Conservation (phyloP, 2,888 invertebrate genomes). For the Synergus itoensis region DNA sequence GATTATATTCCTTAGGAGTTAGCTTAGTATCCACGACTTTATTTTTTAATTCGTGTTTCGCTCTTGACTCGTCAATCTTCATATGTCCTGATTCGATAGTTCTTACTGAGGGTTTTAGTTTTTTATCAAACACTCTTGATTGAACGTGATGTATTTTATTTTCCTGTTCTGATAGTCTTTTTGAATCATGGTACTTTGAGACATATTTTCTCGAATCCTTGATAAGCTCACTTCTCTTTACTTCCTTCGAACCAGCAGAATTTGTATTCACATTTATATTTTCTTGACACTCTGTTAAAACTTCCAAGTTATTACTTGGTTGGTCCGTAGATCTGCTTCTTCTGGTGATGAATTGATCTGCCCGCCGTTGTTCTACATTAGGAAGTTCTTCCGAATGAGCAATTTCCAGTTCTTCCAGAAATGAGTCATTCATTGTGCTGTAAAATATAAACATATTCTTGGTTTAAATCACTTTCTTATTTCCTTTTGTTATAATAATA, state of each 20-base stretch:
- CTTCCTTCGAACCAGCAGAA: slow-evolving; percentile 40
- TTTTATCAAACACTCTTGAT: slow-evolving; percentile 49
- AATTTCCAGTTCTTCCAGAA: slow-evolving; percentile 47
- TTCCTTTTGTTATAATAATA: too few relatives aligned
- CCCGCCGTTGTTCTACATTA: slow-evolving; percentile 2
- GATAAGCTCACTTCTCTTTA: slow-evolving; percentile 43
- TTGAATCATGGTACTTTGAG: slow-evolving; percentile 35
- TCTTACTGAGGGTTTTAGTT: slow-evolving; percentile 49
- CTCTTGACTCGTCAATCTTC: slow-evolving; percentile 51
- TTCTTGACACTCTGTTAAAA: slow-evolving; percentile 11
- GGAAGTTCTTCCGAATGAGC: neutral
- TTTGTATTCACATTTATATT: slow-evolving; percentile 31
- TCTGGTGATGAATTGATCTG: slow-evolving; percentile 67
- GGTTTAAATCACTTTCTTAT: too few relatives aligned
- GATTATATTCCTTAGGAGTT: slow-evolving; percentile 45
- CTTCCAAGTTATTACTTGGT: slow-evolving; percentile 45
- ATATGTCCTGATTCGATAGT: slow-evolving; percentile 55
- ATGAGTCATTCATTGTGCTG: slow-evolving; percentile 50
- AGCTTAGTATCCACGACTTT: slow-evolving; percentile 54
- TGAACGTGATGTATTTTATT: slow-evolving; percentile 48
- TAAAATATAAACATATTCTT: neutral
- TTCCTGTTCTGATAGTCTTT: slow-evolving; percentile 51
- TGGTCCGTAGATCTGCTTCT: slow-evolving; percentile 57
- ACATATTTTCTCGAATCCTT: neutral
- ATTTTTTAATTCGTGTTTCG: slow-evolving; percentile 46